Percentiles rank a stretch among this genome's conserved stretches.
phyloP scores from a whole-genome alignment of 2,797 vertebrate genomes.

The Microtus californicus region DNA sequence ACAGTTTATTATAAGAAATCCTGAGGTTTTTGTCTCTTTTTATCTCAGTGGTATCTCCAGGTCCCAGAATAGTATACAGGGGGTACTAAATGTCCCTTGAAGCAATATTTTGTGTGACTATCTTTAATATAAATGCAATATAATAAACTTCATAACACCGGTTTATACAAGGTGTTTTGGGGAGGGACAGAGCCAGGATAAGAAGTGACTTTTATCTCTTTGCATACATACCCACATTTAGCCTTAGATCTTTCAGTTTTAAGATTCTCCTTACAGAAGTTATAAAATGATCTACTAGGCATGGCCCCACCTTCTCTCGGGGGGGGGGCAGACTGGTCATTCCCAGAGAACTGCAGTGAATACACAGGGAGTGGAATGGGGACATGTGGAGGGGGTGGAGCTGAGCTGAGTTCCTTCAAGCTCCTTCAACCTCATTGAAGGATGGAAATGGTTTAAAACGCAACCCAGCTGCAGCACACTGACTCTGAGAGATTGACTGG shows the following conservation, averaged over 20 bases:
- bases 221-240: background rate
- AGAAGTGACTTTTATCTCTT: background rate
- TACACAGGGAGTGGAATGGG: background rate
- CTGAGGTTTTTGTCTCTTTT: conserved; percentile 8
- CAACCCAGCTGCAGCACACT: background rate
- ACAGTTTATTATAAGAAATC: background rate
- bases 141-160: background rate
- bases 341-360: background rate
- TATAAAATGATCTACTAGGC: background rate
- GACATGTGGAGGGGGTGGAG: background rate
- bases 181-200: background rate
- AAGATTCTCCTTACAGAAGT: background rate
- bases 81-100: background rate
- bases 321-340: background rate
- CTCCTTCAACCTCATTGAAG: background rate
- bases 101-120: background rate
- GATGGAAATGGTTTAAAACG: background rate
- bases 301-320: background rate
- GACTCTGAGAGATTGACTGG: background rate
- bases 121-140: background rate
- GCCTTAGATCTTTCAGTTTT: background rate
- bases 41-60: background rate
- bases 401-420: background rate
- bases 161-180: background rate
- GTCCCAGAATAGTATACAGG: background rate